Conservation (phyloP, 2,888 invertebrate species). For the Alloscopus bannaensis region DNA sequence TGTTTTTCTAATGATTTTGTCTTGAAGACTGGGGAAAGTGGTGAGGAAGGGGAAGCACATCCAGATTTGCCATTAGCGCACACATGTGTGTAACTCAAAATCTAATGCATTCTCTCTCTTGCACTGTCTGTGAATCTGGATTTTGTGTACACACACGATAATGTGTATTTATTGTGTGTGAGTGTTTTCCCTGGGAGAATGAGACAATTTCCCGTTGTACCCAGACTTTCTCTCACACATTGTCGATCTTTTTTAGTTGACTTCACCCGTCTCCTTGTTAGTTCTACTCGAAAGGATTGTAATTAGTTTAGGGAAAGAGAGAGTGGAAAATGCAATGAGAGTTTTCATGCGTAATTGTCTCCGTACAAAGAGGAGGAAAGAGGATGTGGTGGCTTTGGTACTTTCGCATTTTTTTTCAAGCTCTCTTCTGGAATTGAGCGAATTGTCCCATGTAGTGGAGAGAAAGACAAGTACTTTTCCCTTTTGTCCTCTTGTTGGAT, state of each 20-base stretch:
- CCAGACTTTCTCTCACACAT: no score
- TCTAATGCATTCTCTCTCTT: slow-evolving; percentile 20
- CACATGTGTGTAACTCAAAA: slow-evolving; percentile 6
- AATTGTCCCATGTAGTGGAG: background rate
- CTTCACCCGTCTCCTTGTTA: slow-evolving; percentile 30
- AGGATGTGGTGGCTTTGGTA: background rate
- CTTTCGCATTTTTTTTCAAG: slow-evolving; percentile 4
- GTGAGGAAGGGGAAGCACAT: no score
- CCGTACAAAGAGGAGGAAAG: background rate
- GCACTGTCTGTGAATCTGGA: no score
- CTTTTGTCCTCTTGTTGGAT: slow-evolving; percentile 19
- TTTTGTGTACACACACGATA: no score
- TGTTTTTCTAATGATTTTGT: slow-evolving; percentile 24
- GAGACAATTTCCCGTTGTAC: no score
- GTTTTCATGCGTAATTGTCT: slow-evolving; percentile 30
- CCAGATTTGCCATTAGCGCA: no score
- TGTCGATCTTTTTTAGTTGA: slow-evolving; percentile 42
- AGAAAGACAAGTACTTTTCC: slow-evolving; percentile 14
- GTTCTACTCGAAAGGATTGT: slow-evolving; percentile 58
- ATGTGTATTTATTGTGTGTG: no score
- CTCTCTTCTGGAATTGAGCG: background rate
- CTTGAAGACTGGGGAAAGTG: no score
- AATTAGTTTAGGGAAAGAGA: slow-evolving; percentile 53
- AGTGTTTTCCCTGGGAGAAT: no score
- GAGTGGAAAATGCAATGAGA: slow-evolving; percentile 8